These are phyloP conservation scores for Dipodomys stephensi DNA, from an alignment of 2,113 vertebrate species.

Conservation along the genomic window DNA sequence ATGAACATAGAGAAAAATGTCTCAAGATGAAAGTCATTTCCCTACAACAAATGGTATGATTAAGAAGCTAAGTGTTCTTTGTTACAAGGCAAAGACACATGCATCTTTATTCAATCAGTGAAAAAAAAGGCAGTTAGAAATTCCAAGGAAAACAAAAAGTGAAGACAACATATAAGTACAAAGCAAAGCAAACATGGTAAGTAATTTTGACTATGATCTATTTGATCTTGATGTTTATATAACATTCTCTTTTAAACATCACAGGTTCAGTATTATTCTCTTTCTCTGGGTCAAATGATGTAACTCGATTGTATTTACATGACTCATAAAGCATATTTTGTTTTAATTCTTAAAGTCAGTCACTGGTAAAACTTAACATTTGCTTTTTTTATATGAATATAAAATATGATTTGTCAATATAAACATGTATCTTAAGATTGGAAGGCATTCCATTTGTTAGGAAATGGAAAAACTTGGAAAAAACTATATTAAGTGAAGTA, in stretches of 20 bases:
- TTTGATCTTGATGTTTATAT: conserved; percentile 26
- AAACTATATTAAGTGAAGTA: no score
- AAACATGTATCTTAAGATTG: not conserved
- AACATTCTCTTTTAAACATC: not conserved
- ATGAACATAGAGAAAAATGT: conserved; percentile 5
- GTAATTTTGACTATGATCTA: not conserved
- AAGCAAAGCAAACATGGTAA: conserved; percentile 38
- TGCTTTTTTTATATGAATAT: conserved; percentile 27
- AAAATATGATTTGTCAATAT: not conserved
- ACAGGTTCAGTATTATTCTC: conserved; percentile 6
- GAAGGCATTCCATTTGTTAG: no score
- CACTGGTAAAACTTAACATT: conserved; percentile 2
- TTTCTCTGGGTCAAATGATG: conserved; percentile 34
- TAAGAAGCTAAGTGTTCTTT: conserved; percentile 22
- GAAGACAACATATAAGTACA: conserved; percentile 35
- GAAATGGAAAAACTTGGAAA: no score
- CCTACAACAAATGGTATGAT: conserved; percentile 35
- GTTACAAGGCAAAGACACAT: conserved; percentile 1
- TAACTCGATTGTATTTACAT: not conserved
- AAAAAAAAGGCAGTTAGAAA: conserved; percentile 25
- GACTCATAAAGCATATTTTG: not conserved
- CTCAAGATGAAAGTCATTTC: conserved; percentile 20
- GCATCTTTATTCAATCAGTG: conserved; percentile 1
- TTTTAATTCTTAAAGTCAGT: conserved; percentile 17
- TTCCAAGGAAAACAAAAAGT: conserved; percentile 19